Percentiles rank a stretch among this genome's conserved stretches.
Evolutionary conservation across 2,113 vertebrate genomes (phyloP).

Genomic region (Triplophysa siluroides): DNA sequence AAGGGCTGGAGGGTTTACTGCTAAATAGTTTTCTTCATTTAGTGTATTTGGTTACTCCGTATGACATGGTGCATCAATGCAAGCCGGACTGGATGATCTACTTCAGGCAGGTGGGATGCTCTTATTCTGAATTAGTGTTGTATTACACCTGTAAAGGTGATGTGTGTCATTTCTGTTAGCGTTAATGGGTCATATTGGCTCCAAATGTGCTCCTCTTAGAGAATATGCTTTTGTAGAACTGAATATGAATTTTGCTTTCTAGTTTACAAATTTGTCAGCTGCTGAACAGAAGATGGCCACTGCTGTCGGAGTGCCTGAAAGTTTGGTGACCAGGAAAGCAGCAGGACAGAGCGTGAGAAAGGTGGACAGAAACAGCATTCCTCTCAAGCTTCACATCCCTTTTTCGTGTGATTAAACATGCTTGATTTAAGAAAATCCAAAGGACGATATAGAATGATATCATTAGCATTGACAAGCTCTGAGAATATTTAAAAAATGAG

Average conservation of each 20-base stretch:
- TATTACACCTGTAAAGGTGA: background rate
- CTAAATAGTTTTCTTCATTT: slow-evolving; percentile 89
- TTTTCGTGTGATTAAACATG: background rate
- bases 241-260: slow-evolving; percentile 22
- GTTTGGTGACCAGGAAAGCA: slow-evolving; percentile 86
- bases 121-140: background rate
- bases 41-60: slow-evolving; percentile 88
- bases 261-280: slow-evolving; percentile 84
- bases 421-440: background rate
- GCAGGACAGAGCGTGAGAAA: slow-evolving; percentile 89
- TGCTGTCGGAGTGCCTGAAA: slow-evolving; percentile 87
- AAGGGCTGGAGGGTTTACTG: slow-evolving; percentile 87
- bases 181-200: background rate
- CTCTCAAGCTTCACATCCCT: background rate
- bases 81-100: slow-evolving; percentile 93
- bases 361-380: slow-evolving; percentile 66
- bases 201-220: background rate
- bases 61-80: slow-evolving; percentile 81
- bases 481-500: background rate
- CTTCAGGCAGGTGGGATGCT: slow-evolving; percentile 81
- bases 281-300: slow-evolving; percentile 85
- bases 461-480: background rate
- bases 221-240: slow-evolving; percentile 2
- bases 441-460: background rate
- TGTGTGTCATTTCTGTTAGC: background rate